These are phyloP conservation scores for Serrognathus titanus DNA, from an alignment of 2,888 invertebrate genomes.

Conservation along the genomic window DNA sequence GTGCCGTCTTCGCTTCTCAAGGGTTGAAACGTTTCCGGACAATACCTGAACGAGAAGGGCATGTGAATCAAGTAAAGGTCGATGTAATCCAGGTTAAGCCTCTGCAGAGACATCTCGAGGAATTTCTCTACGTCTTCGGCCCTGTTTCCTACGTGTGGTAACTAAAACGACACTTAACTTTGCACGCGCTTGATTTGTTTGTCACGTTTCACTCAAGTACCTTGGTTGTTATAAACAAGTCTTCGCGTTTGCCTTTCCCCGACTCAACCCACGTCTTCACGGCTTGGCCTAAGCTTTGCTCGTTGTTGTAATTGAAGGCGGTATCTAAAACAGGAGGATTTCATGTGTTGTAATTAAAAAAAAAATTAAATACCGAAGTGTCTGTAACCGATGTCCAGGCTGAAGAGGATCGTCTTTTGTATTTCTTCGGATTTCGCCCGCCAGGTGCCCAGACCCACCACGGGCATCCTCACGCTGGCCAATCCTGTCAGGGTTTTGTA, in stretches of 20 bases:
- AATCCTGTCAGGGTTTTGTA: conserved; percentile 50
- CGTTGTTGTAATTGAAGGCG: conserved; percentile 76
- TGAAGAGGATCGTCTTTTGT: conserved; percentile 59
- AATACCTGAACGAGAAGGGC: conserved; percentile 64
- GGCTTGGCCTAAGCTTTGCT: conserved; percentile 68
- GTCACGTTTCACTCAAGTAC: conserved; percentile 44
- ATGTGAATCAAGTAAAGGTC: conserved; percentile 78
- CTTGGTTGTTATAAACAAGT: conserved; percentile 79
- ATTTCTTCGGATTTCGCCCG: conserved; percentile 65
- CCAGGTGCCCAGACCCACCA: conserved; percentile 71
- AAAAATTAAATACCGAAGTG: conserved; percentile 56
- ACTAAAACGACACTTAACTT: conserved; percentile 47
- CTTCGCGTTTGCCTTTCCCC: conserved; percentile 63
- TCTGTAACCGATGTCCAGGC: conserved; percentile 68
- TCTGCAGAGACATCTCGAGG: conserved; percentile 60
- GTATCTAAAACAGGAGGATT: conserved; percentile 56
- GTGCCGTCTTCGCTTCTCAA: conserved; percentile 57
- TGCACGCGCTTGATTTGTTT: too few relatives aligned
- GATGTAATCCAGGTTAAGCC: conserved; percentile 65
- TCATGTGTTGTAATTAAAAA: neutral
- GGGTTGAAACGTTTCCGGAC: conserved; percentile 55
- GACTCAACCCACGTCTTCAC: conserved; percentile 63
- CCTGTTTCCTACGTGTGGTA: conserved; percentile 67
- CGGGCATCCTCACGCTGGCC: conserved; percentile 60
- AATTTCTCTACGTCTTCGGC: conserved; percentile 65